These are phyloP conservation scores for Parascotia fuliginaria DNA, from an alignment of 2,888 invertebrate species.

Conservation along the genomic window DNA sequence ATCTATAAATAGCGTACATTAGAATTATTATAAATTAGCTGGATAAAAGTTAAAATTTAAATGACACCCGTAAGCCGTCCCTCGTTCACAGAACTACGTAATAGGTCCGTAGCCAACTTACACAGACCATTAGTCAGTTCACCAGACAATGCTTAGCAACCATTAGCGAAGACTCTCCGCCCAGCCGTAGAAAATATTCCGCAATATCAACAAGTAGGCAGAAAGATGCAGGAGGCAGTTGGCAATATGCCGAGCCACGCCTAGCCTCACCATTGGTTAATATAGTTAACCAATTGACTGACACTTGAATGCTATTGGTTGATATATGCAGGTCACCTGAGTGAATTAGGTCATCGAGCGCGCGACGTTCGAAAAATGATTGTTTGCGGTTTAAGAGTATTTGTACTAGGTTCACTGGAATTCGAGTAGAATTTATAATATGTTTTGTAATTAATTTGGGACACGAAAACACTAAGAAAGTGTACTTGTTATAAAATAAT, in stretches of 20 bases:
- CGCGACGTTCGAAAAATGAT: constrained; percentile 46
- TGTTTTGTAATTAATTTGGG: background rate
- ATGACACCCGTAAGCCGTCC: background rate
- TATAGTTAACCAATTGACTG: constrained; percentile 84
- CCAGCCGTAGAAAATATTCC: constrained; percentile 46
- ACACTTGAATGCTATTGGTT: constrained; percentile 75
- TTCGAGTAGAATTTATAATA: background rate
- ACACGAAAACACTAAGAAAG: too few relatives aligned
- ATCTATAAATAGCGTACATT: too few relatives aligned
- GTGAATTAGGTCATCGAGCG: constrained; percentile 69
- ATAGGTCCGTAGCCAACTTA: background rate
- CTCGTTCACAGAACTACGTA: background rate
- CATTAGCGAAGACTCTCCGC: constrained; percentile 33
- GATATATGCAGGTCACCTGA: constrained; percentile 71
- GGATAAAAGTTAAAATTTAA: background rate
- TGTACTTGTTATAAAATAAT: too few relatives aligned
- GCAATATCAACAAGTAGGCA: constrained; percentile 76
- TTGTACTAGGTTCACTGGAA: background rate
- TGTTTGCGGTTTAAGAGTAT: constrained; percentile 29
- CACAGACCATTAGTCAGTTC: background rate
- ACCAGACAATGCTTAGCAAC: constrained; percentile 30
- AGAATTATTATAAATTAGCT: too few relatives aligned
- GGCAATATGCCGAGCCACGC: constrained; percentile 84
- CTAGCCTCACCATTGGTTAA: constrained; percentile 84
- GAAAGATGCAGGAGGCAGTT: constrained; percentile 69